Evolutionary conservation across 2,113 vertebrate genomes (phyloP), one percentile per base, ranked within the genome.

Genomic region (Ia io): DNA sequence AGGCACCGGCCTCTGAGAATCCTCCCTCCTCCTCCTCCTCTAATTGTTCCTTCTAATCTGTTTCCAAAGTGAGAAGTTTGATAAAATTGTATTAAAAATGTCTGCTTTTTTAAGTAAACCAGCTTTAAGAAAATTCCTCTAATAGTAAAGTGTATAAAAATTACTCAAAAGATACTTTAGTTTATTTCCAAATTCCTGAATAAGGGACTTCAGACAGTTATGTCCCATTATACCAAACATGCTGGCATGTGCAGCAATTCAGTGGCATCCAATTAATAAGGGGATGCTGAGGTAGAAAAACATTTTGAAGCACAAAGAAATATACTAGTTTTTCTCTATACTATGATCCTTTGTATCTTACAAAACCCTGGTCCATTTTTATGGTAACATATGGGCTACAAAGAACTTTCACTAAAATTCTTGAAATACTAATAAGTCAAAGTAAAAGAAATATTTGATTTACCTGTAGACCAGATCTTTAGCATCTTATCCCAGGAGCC

Each of bases 401-500:
- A 85, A 56, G 23, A 63, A 4, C 18, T 93, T 82, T 65, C 37
- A 88, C 35, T 77, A 28, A 77, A 94, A 88, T 94, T 91, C 59
- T 71, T 94, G 7, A 86, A 96, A 95, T 20, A 79, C 80, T 79
- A 96, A 18, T 88, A 74, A 94, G 40, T 79, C 65, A 95, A 91
- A 42, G 37, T 67, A 93, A 44, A 79, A 88, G 37, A 92, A 96
- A 96, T 0, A 32, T 14, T 93, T 53, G 61, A 95, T 94, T 97
- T 98, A 99, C 99, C 99, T 98, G 99, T 98, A 95, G 99, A 99
- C 99, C 99, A 99, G 91, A 99, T 99, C 98, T 99, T 99, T 88
- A 99, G 97, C 99, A 99, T 99, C 97, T 99, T 99, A 98, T 99
- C 99, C 99, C 99, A 99, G 47, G 99, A 99, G 78, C 99, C 99